A percentile compares a stretch with the other conserved stretches of the same genome.
phyloP scores from a whole-genome alignment of 1,140 invertebrate species.

The Notospermus geniculatus region DNA sequence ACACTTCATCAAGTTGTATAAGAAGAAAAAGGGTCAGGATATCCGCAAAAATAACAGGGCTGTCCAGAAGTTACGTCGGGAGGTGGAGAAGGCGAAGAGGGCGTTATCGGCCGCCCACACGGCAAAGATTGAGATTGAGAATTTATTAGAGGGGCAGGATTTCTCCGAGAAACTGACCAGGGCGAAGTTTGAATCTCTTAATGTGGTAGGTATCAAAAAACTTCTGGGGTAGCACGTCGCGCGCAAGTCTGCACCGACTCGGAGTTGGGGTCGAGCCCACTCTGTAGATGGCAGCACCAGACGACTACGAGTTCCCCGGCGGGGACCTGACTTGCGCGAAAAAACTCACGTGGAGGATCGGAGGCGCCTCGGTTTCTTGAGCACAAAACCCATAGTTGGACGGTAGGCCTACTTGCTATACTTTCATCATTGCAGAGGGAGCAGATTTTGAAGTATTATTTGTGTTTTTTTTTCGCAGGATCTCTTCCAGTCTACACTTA shows the following conservation, averaged over 20 bases:
- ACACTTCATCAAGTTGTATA: conserved; percentile 97
- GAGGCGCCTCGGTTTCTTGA: too few species aligned
- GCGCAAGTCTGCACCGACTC: too few species aligned
- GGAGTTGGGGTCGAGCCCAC: too few species aligned
- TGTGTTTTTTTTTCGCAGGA: conserved; percentile 63
- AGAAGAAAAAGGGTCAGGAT: conserved; percentile 99
- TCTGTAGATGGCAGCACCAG: too few species aligned
- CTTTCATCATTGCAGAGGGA: too few species aligned
- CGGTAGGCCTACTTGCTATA: too few species aligned
- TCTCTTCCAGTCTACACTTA: conserved; percentile 95
- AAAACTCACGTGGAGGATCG: too few species aligned
- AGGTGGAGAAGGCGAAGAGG: conserved; percentile 97
- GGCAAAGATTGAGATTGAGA: conserved; percentile 98
- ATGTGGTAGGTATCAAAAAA: conserved; percentile 72
- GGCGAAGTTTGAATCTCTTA: conserved; percentile 99
- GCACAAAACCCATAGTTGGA: too few species aligned
- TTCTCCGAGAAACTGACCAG: conserved; percentile 98
- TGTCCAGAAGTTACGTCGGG: conserved; percentile 92
- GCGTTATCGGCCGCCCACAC: conserved; percentile 93
- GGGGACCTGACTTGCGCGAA: too few species aligned
- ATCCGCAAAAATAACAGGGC: conserved; percentile 91
- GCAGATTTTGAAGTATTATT: neutral
- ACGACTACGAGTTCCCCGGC: too few species aligned
- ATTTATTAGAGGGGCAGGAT: conserved; percentile 97
- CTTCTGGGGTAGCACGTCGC: too few species aligned